Evolutionary conservation across 2,888 invertebrate genomes (phyloP), one percentile per base, ranked within the genome.

Genomic region (Ophion ellenae): DNA sequence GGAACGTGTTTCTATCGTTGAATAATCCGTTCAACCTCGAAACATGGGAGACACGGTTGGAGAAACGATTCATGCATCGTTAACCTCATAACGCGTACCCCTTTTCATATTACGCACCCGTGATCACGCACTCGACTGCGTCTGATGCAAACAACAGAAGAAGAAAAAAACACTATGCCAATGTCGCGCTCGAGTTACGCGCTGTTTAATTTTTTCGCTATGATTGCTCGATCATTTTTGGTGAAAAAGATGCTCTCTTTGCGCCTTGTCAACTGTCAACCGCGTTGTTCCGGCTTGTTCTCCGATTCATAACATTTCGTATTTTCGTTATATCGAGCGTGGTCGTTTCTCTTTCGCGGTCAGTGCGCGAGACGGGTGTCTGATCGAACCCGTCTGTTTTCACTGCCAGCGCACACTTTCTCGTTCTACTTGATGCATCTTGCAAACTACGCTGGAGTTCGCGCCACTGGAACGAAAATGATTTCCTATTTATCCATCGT

Each of bases 361-460:
- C n/a, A 47, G 28, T 32, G 6, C 36, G 9, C 36, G 61, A 63
- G 28, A 45, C 45, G 59, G n/a, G 47, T 61, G 77, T 74, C 81
- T 74, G 81, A 81, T 74, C 81, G 66, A 74, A 81, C 69, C 45
- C 24, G 81, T 57, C 78, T 64, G 73, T 67, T 81, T 81, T 66
- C 69, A 78, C 81, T 85, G 69, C 45, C 74, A 7, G 28, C 11
- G 28, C 5, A 40, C 28, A 70, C 40, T 10, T 61, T 79, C 69
- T 45, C 32, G n/a, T 63, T 47, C 61, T 40, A 40, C 67, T 77
- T 57, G 57, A 45, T 20, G 61, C 70, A 6, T 61, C 36, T 40
- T 40, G 2, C 53, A 14, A 5, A 53, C 4, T 14, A 14, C 17
- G 53, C 17, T 53, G 14, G 9, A 40, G 40, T 40, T 40, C 9